phyloP scores from a whole-genome alignment of 2,888 invertebrate species.

The Cancer borealis region DNA sequence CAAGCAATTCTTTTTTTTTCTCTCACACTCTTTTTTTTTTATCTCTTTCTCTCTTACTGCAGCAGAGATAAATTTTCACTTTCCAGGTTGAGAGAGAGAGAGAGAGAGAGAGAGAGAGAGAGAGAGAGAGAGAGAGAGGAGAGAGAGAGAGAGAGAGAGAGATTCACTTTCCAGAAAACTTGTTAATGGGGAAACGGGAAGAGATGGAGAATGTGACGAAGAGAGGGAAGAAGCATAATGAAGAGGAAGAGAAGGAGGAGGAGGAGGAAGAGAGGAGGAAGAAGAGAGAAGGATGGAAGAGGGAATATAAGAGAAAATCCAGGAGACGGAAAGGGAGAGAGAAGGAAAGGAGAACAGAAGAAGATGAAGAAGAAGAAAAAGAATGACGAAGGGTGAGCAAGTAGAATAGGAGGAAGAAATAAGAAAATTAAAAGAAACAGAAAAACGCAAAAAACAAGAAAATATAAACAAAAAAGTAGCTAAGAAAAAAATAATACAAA shows the following conservation, averaged over 20 bases:
- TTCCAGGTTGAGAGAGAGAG: not conserved
- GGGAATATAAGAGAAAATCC: not conserved
- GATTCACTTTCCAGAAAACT: not conserved
- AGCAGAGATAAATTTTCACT: not conserved
- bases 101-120: constrained; percentile 14
- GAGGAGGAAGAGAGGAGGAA: not conserved
- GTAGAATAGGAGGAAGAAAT: not conserved
- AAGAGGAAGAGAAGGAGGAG: too few relatives aligned
- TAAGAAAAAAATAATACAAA: not conserved
- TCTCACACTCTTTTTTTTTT: too few relatives aligned
- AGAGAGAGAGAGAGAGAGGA: not conserved
- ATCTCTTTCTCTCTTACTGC: not conserved
- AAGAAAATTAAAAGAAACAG: not conserved
- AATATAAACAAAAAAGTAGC: not conserved
- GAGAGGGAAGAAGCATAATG: not conserved
- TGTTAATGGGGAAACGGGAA: not conserved
- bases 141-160: not conserved
- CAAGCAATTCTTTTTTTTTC: too few relatives aligned
- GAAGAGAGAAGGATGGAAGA: not conserved
- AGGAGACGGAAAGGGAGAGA: not conserved
- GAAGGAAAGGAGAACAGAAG: not conserved
- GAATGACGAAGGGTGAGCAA: not conserved
- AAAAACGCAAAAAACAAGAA: not conserved
- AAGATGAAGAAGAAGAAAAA: constrained; percentile 10
- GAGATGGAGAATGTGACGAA: not conserved